phyloP scores from a whole-genome alignment of 2,113 vertebrate genomes.

The Platanista minor region DNA sequence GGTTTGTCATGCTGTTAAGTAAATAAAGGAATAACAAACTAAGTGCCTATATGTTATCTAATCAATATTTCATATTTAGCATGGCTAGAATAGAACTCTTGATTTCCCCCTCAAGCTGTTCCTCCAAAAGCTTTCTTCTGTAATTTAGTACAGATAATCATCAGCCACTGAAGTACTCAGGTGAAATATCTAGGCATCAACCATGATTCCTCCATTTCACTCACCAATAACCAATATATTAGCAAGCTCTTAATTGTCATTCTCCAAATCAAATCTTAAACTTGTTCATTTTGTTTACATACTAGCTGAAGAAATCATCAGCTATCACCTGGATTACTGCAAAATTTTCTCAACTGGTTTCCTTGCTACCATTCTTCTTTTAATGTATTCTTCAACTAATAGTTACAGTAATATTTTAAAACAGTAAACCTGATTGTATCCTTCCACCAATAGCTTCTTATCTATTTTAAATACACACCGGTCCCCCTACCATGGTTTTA shows the following conservation, averaged over 20 bases:
- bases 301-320: neutral
- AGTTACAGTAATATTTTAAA: neutral
- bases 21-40: neutral
- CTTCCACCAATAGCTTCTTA: neutral
- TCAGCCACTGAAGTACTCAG: neutral
- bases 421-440: neutral
- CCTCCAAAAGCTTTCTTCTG: neutral
- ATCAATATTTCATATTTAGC: neutral
- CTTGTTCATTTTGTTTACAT: neutral
- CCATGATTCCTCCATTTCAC: neutral
- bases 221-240: neutral
- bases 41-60: neutral
- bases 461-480: neutral
- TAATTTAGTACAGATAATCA: neutral
- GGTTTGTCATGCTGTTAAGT: neutral
- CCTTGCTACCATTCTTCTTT: neutral
- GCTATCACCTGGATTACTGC: neutral
- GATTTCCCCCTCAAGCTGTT: neutral
- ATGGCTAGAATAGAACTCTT: neutral
- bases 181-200: neutral
- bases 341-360: neutral
- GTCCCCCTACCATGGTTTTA: fast-evolving
- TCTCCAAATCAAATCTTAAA: neutral
- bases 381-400: neutral
- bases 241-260: neutral